Base-by-base conservation (phyloP, 1,140 invertebrate genomes). In the Holotrichia oblita region DNA sequence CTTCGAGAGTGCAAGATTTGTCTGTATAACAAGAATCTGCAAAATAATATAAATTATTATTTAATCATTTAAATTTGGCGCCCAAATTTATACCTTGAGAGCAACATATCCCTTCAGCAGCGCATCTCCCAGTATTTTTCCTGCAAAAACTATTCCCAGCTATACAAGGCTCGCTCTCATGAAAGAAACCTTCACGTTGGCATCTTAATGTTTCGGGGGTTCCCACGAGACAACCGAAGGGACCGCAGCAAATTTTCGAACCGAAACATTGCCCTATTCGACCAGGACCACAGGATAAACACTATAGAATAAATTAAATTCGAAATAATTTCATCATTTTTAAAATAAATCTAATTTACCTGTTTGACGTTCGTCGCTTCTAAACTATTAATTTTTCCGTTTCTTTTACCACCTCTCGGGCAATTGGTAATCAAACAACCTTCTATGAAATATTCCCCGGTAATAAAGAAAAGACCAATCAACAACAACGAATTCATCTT, bases 361-460 rank as follows among this genome's bases (percentile, higher is more conserved):
- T 80, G 82, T 82, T 86, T 87, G 7, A 87, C 69, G 81, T 80
- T 85, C 44, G 78, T 81, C 82, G 82, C 85, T 55, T 85, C 40
- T 84, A 79, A 40, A 10, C 83, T 78, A 77, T 82, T 79, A 41
- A 85, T 82, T 73, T 86, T 85, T 64, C 87, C 86, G 73, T 84
- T 85, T 72, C 89, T 83, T 83, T 90, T 90, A 22, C 89, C 89
- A 40, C 89, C 89, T 78, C 87, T 83, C 8, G 89, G 89, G 83
- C 89, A 90, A 82, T 90, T 90, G 0, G 88, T 89, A 40, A 90
- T 90, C 10, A 90, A 83, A 86, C 89, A 90, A 76, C 84, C 85
- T n/a, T 82, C 69, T 40, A 82, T 81, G n/a, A 84, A 73, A n/a
- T 81, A 76, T 48, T 80, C 75, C 72, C 41, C 55, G 24, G 10